Evolutionary conservation across 2,888 invertebrate species (phyloP).

Genomic region (Azorinus chamasolen): DNA sequence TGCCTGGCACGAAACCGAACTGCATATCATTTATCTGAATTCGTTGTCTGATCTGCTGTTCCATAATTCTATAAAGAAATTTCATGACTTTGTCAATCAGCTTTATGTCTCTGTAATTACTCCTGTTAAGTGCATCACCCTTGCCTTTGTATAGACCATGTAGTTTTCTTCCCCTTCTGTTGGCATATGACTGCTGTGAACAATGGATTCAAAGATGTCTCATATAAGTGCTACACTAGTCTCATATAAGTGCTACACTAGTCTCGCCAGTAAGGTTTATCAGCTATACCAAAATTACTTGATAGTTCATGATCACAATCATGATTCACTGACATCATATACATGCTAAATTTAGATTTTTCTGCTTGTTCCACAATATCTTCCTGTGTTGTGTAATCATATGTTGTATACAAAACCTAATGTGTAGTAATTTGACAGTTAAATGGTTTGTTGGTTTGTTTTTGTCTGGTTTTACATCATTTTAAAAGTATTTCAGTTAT

Average conservation of each 20-base stretch:
- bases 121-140: slow-evolving; percentile 20
- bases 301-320: too few relatives aligned
- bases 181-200: background rate
- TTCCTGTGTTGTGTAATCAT: too few relatives aligned
- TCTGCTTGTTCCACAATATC: too few relatives aligned
- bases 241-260: background rate
- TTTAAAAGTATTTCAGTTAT: too few relatives aligned
- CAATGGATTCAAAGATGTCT: background rate
- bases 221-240: slow-evolving; percentile 1
- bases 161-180: slow-evolving; percentile 4
- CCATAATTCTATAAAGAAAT: slow-evolving; percentile 2
- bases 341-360: too few relatives aligned
- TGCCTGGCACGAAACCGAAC: background rate
- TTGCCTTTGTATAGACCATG: slow-evolving; percentile 23
- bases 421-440: too few relatives aligned
- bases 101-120: slow-evolving; percentile 29
- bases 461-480: too few relatives aligned
- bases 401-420: too few relatives aligned
- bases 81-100: slow-evolving; percentile 16
- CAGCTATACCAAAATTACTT: too few relatives aligned
- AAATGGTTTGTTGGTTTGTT: too few relatives aligned
- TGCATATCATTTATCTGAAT: background rate
- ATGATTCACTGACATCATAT: too few relatives aligned
- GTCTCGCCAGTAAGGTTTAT: background rate
- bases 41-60: background rate